A percentile compares a stretch with the other conserved stretches of the same genome.
Evolutionary conservation across 2,797 vertebrate genomes (phyloP).

Genomic region (Danionella dracula): DNA sequence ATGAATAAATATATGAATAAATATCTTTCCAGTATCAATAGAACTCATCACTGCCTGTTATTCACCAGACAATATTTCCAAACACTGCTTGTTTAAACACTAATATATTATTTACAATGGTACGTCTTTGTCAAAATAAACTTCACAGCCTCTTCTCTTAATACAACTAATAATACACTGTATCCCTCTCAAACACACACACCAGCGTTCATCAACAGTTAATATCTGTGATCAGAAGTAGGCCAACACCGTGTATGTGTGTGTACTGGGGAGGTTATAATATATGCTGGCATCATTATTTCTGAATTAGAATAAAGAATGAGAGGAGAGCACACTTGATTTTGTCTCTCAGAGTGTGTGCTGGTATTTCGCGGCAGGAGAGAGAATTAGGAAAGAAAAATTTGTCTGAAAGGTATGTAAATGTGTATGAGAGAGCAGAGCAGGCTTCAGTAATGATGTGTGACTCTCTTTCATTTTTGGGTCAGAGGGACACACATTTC

Average conservation of each 20-base stretch:
- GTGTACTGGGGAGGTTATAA: neutral
- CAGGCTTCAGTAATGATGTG: slow-evolving; percentile 7
- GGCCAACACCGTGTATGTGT: slow-evolving; percentile 9
- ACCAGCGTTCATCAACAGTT: slow-evolving; percentile 27
- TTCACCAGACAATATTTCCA: too few species aligned
- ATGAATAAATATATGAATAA: too few species aligned
- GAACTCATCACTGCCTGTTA: too few species aligned
- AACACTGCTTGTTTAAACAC: too few species aligned
- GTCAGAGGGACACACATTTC: slow-evolving; percentile 13
- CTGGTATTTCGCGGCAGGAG: neutral
- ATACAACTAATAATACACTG: neutral
- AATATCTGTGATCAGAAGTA: slow-evolving; percentile 30
- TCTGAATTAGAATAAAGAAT: slow-evolving; percentile 23
- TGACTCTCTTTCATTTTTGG: slow-evolving; percentile 11
- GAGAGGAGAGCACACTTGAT: neutral
- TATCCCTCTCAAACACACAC: neutral
- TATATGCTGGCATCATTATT: slow-evolving; percentile 13
- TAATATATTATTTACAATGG: too few species aligned
- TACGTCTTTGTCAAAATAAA: neutral
- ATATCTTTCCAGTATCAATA: too few species aligned
- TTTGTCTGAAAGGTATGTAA: slow-evolving; percentile 20
- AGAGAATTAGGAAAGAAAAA: slow-evolving; percentile 8
- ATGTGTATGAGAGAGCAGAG: slow-evolving; percentile 5
- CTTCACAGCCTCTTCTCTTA: neutral
- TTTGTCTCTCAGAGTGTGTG: neutral